Evolutionary conservation across 1,140 invertebrate species (phyloP).

Genomic region (Sitobion miscanthi): DNA sequence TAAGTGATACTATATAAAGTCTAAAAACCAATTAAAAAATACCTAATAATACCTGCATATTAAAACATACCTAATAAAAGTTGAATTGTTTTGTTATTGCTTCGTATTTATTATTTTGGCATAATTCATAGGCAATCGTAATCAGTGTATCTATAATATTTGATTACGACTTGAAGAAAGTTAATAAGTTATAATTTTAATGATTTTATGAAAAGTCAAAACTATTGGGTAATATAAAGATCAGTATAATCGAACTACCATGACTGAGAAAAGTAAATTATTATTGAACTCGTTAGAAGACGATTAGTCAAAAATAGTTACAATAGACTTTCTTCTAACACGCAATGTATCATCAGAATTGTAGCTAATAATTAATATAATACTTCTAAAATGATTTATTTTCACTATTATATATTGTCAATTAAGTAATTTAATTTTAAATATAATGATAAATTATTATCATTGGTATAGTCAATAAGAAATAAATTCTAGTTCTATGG

Average conservation of each 20-base stretch:
- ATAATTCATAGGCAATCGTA: not conserved
- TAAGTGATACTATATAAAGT: not conserved
- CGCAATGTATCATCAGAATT: not conserved
- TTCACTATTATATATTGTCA: not conserved
- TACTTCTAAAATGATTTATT: not conserved
- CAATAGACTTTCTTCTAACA: constrained; percentile 29
- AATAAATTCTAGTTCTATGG: not conserved
- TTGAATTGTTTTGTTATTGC: not conserved
- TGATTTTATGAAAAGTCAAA: not conserved
- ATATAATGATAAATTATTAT: not conserved
- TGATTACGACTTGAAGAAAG: not conserved
- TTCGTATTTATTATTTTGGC: not conserved
- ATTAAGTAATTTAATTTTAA: not conserved
- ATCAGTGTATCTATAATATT: not conserved
- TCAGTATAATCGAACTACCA: not conserved
- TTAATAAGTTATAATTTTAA: not conserved
- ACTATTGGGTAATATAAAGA: not conserved
- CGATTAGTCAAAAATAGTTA: constrained; percentile 2
- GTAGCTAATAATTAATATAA: not conserved
- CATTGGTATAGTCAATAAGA: not conserved
- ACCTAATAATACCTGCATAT: not conserved
- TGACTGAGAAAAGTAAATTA: constrained; percentile 32
- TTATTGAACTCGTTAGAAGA: constrained; percentile 14
- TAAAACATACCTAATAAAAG: not conserved
- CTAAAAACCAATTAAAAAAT: not conserved